These are phyloP conservation scores for Luffia ferchaultella DNA, from an alignment of 2,888 invertebrate genomes.

Conservation along the genomic window DNA sequence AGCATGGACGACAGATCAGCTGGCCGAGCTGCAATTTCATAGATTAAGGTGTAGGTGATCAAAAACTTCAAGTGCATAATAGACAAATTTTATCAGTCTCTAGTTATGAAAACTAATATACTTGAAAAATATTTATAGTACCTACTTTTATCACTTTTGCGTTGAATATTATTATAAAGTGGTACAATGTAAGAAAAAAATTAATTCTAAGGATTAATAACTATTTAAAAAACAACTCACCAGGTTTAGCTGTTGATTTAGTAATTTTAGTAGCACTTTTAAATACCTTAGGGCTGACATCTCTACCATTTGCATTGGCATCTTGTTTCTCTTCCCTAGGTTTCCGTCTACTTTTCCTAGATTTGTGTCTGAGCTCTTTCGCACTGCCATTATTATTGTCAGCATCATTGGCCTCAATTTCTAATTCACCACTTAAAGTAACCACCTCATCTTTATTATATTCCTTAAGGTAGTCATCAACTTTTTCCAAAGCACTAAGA, in stretches of 20 bases:
- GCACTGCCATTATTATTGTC: slow-evolving; percentile 50
- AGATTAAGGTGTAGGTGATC: no score
- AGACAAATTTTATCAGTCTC: no score
- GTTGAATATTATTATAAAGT: no score
- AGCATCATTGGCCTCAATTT: slow-evolving; percentile 52
- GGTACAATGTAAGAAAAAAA: background rate
- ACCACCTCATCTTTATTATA: slow-evolving; percentile 60
- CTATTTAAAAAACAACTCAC: slow-evolving; percentile 20
- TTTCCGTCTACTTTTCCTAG: slow-evolving; percentile 50
- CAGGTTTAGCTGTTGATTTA: slow-evolving; percentile 36
- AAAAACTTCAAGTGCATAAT: no score
- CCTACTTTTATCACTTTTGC: no score
- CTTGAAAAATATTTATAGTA: no score
- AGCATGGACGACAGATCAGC: slow-evolving; percentile 53
- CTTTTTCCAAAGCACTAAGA: slow-evolving; percentile 58
- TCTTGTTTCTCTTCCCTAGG: slow-evolving; percentile 47
- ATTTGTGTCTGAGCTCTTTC: slow-evolving; percentile 47
- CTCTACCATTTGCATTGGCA: slow-evolving; percentile 36
- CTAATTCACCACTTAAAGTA: slow-evolving; percentile 56
- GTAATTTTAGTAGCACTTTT: slow-evolving; percentile 35
- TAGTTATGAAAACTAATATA: no score
- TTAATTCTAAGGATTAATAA: no score
- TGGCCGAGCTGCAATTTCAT: slow-evolving; percentile 38
- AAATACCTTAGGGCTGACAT: slow-evolving; percentile 59
- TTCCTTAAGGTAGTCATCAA: slow-evolving; percentile 58